Evolutionary conservation across 1,140 invertebrate genomes (phyloP).

Genomic region (Sycophila sp.): DNA sequence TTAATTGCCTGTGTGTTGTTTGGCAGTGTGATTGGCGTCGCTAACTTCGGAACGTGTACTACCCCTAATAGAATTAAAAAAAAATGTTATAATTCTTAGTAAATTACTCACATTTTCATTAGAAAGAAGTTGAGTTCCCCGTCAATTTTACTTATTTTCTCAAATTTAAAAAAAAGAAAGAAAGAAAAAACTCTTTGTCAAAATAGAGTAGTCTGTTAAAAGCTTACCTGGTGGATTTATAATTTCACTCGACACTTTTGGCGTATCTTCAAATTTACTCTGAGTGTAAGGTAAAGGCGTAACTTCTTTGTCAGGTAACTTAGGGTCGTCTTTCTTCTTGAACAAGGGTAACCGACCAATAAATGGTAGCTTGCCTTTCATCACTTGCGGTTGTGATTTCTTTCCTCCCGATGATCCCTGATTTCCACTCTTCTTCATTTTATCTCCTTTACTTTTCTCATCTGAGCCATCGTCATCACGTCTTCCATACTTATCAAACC

Average conservation of each 20-base stretch:
- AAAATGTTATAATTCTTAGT: not conserved
- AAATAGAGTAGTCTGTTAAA: no score
- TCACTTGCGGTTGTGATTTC: slow-evolving; percentile 44
- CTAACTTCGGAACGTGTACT: slow-evolving; percentile 69
- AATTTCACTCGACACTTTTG: slow-evolving; percentile 61
- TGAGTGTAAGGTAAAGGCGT: slow-evolving; percentile 59
- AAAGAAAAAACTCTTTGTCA: no score
- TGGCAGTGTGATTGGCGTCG: slow-evolving; percentile 53
- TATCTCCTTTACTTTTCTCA: slow-evolving; percentile 59
- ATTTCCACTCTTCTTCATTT: slow-evolving; percentile 49
- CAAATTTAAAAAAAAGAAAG: no score
- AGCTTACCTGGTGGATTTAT: slow-evolving; percentile 65
- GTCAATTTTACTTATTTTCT: no score
- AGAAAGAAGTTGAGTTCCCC: no score
- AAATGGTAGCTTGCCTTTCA: slow-evolving; percentile 73
- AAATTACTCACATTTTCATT: no score
- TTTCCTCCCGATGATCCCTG: slow-evolving; percentile 40
- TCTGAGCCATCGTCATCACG: slow-evolving; percentile 59
- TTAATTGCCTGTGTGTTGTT: slow-evolving; percentile 42
- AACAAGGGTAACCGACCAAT: slow-evolving; percentile 77
- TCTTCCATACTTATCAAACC: slow-evolving; percentile 58
- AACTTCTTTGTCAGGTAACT: slow-evolving; percentile 59
- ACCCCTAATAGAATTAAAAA: slow-evolving; percentile 43
- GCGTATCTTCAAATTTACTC: slow-evolving; percentile 62
- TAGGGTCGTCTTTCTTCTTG: slow-evolving; percentile 71